phyloP scores from a whole-genome alignment of 2,113 vertebrate genomes.

The Delphinapterus leucas region DNA sequence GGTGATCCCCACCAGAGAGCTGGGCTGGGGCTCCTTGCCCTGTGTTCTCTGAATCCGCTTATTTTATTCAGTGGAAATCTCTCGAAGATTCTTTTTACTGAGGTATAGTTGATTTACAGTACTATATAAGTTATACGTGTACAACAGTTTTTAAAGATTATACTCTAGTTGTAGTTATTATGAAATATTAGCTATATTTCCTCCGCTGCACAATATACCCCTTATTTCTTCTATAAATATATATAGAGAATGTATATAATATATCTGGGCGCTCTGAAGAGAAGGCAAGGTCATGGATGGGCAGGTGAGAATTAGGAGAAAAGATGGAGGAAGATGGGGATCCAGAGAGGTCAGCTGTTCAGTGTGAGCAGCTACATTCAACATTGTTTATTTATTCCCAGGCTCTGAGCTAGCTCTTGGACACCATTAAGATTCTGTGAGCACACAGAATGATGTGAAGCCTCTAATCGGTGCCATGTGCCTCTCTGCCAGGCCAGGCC shows the following conservation, averaged over 20 bases:
- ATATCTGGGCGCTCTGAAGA: neutral
- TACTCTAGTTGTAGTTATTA: neutral
- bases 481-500: neutral
- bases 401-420: neutral
- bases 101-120: neutral
- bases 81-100: neutral
- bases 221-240: neutral
- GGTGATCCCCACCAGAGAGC: neutral
- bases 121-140: neutral
- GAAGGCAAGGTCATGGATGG: neutral
- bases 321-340: neutral
- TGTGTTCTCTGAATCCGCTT: neutral
- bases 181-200: neutral
- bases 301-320: neutral
- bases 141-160: neutral
- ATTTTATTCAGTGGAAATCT: neutral
- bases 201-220: neutral
- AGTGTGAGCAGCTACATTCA: rapidly evolving
- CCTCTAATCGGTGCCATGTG: neutral
- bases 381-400: neutral
- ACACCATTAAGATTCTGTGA: neutral
- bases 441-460: neutral
- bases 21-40: neutral
- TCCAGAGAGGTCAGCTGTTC: neutral
- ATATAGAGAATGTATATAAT: no score